Percentiles rank a stretch among this genome's conserved stretches.
These are phyloP conservation scores for Enteromius paludinosus DNA, from an alignment of 2,797 vertebrate species.

Conservation along the genomic window DNA sequence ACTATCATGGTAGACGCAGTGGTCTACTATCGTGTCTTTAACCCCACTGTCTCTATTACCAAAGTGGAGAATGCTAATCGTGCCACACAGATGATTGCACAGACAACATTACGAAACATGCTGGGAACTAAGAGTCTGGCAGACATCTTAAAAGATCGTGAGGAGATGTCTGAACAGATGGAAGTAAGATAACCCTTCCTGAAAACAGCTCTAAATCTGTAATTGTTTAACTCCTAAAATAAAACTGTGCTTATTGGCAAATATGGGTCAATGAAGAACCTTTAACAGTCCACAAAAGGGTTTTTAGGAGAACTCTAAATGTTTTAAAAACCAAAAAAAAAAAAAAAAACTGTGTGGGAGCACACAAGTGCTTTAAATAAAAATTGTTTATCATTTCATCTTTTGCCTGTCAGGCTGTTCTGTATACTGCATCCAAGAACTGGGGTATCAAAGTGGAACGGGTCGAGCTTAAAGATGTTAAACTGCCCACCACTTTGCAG, in stretches of 20 bases:
- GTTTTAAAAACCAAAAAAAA: too few relatives aligned
- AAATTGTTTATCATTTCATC: neutral
- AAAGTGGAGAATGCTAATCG: conserved; percentile 71
- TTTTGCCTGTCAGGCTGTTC: conserved; percentile 67
- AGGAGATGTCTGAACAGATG: conserved; percentile 72
- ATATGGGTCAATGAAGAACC: neutral
- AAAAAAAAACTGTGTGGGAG: neutral
- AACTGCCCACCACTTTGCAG: conserved; percentile 76
- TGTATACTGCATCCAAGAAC: conserved; percentile 66
- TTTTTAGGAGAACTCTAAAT: neutral
- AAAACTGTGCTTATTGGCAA: neutral
- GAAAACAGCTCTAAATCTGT: neutral
- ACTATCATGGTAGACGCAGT: conserved; percentile 79
- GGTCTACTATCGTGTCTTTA: conserved; percentile 79
- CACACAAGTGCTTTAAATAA: neutral
- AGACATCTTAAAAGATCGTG: conserved; percentile 74
- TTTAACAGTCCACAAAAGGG: neutral
- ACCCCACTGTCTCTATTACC: conserved; percentile 75
- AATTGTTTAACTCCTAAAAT: neutral
- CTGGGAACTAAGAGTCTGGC: conserved; percentile 76
- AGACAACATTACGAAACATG: conserved; percentile 77
- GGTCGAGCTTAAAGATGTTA: conserved; percentile 82
- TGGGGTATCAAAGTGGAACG: conserved; percentile 81
- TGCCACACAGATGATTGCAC: conserved; percentile 76
- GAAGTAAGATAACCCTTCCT: conserved; percentile 66